Percentiles rank a stretch among this genome's conserved stretches.
phyloP scores from a whole-genome alignment of 2,113 vertebrate species.

The Bambusicola thoracicus region DNA sequence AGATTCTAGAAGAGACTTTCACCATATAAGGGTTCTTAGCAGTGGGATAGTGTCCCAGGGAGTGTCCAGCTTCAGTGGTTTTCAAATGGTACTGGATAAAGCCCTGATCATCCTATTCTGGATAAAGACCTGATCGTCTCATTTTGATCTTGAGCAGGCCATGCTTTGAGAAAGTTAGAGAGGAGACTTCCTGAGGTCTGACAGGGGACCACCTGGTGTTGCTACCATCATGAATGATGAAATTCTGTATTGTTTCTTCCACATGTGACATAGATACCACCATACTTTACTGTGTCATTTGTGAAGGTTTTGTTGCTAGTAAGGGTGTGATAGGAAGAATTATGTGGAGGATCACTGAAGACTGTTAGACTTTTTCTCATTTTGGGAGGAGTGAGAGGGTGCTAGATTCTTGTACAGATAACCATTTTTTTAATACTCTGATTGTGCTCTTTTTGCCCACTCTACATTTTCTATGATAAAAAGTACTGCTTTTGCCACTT shows the following conservation, averaged over 20 bases:
- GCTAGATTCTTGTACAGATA: background rate
- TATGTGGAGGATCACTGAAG: background rate
- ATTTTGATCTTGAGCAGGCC: background rate
- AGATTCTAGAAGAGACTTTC: accelerated
- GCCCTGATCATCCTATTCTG: background rate
- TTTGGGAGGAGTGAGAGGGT: background rate
- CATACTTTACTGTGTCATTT: background rate
- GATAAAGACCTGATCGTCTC: background rate
- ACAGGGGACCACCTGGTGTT: background rate
- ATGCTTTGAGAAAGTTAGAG: background rate
- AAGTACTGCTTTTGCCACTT: background rate
- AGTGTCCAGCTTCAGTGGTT: background rate
- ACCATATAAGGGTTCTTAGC: background rate
- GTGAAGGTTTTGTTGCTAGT: background rate
- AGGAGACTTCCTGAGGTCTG: background rate
- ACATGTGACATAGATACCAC: background rate
- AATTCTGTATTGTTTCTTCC: background rate
- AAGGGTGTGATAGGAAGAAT: background rate
- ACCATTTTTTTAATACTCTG: background rate
- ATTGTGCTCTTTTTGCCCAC: background rate
- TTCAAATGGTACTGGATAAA: background rate
- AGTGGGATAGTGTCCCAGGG: background rate
- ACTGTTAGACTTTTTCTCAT: background rate
- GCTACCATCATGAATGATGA: background rate
- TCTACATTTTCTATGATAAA: background rate